A percentile compares a stretch with the other conserved stretches of the same genome.
phyloP scores from a whole-genome alignment of 1,140 invertebrate species.

The Bombus soroeensis region DNA sequence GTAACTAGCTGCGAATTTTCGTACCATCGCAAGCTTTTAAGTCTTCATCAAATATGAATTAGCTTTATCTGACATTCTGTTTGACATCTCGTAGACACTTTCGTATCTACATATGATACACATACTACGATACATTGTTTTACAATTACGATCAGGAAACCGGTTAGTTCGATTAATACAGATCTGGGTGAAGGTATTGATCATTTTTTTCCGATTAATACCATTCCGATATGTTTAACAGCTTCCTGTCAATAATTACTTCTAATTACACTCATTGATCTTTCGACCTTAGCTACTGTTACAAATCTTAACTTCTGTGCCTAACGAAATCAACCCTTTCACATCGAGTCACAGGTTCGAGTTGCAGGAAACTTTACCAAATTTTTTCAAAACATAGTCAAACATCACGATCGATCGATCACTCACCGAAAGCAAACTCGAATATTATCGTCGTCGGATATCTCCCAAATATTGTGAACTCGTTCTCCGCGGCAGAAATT shows the following conservation, averaged over 20 bases:
- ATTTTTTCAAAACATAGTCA: not conserved
- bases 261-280: not conserved
- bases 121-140: not conserved
- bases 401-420: not conserved
- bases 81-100: too few relatives aligned
- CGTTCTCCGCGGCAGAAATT: not conserved
- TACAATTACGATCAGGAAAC: not conserved
- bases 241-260: not conserved
- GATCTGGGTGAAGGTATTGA: not conserved
- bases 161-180: not conserved
- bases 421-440: not conserved
- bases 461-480: not conserved
- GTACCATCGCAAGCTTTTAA: too few relatives aligned
- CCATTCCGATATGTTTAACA: not conserved
- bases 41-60: too few relatives aligned
- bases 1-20: too few relatives aligned
- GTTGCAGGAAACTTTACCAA: not conserved
- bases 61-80: too few relatives aligned
- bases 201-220: not conserved
- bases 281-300: not conserved
- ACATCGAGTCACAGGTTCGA: too few relatives aligned
- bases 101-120: too few relatives aligned
- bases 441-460: not conserved
- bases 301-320: too few relatives aligned
- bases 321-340: too few relatives aligned